These are phyloP conservation scores for Turdus rufiventris DNA, from an alignment of 2,113 vertebrate species.

Conservation along the genomic window DNA sequence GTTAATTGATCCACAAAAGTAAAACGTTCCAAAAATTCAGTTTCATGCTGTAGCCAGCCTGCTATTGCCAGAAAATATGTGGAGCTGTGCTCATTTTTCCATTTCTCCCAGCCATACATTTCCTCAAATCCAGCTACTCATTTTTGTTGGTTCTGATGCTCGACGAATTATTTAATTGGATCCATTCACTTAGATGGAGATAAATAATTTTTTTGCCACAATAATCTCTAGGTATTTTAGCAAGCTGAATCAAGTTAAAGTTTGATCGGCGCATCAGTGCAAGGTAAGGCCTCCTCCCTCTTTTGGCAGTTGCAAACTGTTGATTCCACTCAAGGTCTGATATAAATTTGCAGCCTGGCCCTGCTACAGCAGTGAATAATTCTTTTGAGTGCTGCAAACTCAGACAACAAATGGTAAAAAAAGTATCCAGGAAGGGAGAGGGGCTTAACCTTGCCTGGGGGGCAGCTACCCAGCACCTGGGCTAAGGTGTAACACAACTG, in stretches of 20 bases:
- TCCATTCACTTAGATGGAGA: not conserved
- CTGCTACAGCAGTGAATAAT: not conserved
- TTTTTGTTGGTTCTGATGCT: not conserved
- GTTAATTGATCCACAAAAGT: not conserved
- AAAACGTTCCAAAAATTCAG: not conserved
- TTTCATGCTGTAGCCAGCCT: not conserved
- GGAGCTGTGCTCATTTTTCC: not conserved
- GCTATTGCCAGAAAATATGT: not conserved
- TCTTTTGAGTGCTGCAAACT: not conserved
- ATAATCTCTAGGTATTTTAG: not conserved
- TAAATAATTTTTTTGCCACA: not conserved
- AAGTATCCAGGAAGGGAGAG: not conserved
- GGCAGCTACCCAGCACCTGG: not conserved
- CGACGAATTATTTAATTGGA: not conserved
- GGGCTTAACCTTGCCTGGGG: not conserved
- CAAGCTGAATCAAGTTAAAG: not conserved
- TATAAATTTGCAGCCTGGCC: not conserved
- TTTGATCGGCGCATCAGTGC: not conserved
- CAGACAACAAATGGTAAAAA: not conserved
- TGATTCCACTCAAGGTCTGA: not conserved
- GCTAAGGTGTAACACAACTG: not conserved
- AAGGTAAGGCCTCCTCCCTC: not conserved
- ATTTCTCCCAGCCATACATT: rapidly evolving
- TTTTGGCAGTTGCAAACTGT: not conserved
- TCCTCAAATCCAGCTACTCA: not conserved